Evolutionary conservation across 2,113 vertebrate genomes (phyloP).

Genomic region (Sceloporus tristichus): DNA sequence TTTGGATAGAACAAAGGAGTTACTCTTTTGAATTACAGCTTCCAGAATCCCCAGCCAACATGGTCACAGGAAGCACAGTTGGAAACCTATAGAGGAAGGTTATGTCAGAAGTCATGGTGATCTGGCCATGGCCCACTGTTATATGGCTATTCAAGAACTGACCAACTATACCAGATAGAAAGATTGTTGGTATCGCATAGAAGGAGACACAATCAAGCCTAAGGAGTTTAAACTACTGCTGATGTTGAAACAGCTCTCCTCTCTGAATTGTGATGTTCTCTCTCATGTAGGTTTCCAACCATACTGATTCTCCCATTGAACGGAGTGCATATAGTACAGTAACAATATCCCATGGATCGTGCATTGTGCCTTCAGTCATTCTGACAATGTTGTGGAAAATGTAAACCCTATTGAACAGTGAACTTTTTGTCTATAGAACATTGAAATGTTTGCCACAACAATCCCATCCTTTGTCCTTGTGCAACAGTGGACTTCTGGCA

Average conservation of each 20-base stretch:
- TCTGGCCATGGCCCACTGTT: not conserved
- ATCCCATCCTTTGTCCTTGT: conserved; percentile 31
- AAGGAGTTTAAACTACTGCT: too few species aligned
- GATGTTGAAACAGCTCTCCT: too few species aligned
- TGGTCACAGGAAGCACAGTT: not conserved
- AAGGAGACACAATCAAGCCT: not conserved
- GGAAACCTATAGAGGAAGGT: too few species aligned
- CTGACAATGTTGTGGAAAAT: not conserved
- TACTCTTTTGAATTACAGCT: too few species aligned
- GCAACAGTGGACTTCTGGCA: conserved; percentile 34
- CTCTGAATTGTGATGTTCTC: too few species aligned
- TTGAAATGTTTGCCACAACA: conserved; percentile 18
- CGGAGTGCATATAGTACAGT: not conserved
- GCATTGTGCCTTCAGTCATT: not conserved
- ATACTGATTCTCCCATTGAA: not conserved
- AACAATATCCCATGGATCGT: not conserved
- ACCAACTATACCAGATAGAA: not conserved
- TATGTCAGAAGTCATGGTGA: not conserved
- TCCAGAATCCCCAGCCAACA: too few species aligned
- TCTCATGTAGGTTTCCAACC: too few species aligned
- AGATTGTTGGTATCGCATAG: not conserved
- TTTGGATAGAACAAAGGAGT: not conserved
- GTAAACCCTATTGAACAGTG: conserved; percentile 17
- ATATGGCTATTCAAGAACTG: not conserved
- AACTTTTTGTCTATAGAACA: conserved; percentile 39